Evolutionary conservation across 2,113 vertebrate genomes (phyloP), one percentile per base, ranked within the genome.

Genomic region (Macrotus californicus): DNA sequence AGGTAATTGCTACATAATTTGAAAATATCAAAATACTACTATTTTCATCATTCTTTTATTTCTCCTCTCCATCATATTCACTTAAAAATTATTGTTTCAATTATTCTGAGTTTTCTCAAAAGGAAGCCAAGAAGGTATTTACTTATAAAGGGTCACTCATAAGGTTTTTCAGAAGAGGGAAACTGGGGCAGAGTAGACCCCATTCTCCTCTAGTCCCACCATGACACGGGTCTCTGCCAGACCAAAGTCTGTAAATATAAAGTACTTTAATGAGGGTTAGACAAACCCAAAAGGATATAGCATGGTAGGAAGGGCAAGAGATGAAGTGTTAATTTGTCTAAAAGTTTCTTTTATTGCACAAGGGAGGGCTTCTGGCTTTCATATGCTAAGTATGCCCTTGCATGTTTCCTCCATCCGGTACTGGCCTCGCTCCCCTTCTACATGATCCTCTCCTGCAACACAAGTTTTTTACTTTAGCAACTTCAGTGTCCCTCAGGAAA

Each of bases 61-160:
- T 56, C 15, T 54, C 18, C 14, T 81, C 56, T 86, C 16, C 13
- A 11, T 69, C 26, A 70, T 70, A 48, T 43, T 86, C 6, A 67
- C 46, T 67, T 89, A 81, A 89, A 89, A 88, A 64, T 72, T 48
- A 41, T 61, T 92, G 14, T 67, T 89, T 76, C 59, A 59, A 41
- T 76, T 87, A 41, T 70, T 82, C 29, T 79, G 9, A n/a, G 10
- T 88, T 87, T 96, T 95, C 52, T 93, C 15, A 64, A 70, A 93
- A 72, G 70, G 52, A 86, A 86, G 11, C 16, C 54, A 80, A 75
- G 56, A 48, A 43, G 26, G 39, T 76, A 54, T 82, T 89, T 84
- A n/a, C 19, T 67, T 93, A 50, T 94, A 76, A 86, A 59, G 50
- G n/a, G 31, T 64, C 26, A 24, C 39, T 36, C 10, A 14, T 46